Conservation (phyloP, 2,888 invertebrate species). For the Drosophila engyochracea region DNA sequence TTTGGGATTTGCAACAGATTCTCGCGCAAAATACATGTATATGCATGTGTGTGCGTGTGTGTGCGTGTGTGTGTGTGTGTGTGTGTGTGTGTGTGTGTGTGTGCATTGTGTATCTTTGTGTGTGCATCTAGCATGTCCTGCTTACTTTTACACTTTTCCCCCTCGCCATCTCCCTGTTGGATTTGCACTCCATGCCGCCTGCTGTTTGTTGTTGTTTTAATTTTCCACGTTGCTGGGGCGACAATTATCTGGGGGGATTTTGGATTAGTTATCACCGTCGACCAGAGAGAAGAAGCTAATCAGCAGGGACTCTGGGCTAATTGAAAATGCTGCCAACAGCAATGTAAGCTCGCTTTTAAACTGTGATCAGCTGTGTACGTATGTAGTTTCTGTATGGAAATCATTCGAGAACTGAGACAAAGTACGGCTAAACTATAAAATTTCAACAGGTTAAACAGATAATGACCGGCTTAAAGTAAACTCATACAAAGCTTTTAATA, state of each 20-base stretch:
- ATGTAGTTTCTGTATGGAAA: neutral
- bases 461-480: neutral
- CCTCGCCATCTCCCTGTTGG: neutral
- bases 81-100: constrained; percentile 11
- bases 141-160: neutral
- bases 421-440: neutral
- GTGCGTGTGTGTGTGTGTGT: constrained; percentile 2
- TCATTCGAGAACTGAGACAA: neutral
- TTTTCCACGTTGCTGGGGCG: constrained; percentile 45
- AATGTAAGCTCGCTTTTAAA: constrained; percentile 7
- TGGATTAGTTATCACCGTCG: constrained; percentile 46
- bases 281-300: constrained; percentile 39
- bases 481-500: neutral
- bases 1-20: constrained; percentile 76
- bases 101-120: constrained; percentile 9
- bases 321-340: constrained; percentile 56
- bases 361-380: constrained; percentile 13
- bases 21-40: constrained; percentile 38
- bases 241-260: constrained; percentile 51
- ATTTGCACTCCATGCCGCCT: constrained; percentile 24
- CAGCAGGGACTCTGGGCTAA: constrained; percentile 59
- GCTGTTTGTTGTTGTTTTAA: constrained; percentile 53
- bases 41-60: neutral
- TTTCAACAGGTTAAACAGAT: neutral
- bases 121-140: constrained; percentile 9